Evolutionary conservation across 2,797 vertebrate genomes (phyloP), one percentile per base, ranked within the genome.

Genomic region (Alosa sapidissima): DNA sequence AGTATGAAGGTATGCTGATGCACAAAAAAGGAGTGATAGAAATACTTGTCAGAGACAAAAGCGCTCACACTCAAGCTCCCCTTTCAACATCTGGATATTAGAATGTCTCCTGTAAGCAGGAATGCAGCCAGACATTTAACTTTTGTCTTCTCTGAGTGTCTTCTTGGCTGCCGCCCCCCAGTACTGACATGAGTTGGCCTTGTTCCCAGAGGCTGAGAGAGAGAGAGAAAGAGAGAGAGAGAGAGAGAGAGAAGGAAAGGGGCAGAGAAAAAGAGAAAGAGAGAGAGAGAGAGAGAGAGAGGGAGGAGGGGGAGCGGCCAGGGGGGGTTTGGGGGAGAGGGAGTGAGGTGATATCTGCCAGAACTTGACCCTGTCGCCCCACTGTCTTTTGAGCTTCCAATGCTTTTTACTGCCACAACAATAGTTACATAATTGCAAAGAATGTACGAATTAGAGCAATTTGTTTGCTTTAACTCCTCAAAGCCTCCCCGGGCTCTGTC

Each of bases 321-420:
- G 87, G 83, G 75, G 84, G 55, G 81, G 24, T 24, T 68, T 3
- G 33, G 10, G 65, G 16, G 41, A 78, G 16, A 78, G 19, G 87
- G 82, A 89, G 86, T 82, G 84, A 81, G 68, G 85, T 51, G 84
- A 21, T 85, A 85, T 92, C 89, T 92, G 89, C 89, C 91, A 92
- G 85, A 91, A 90, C 0, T 48, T 91, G 91, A 93, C 85, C 91
- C 86, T 88, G 14, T 82, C 82, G 86, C 85, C 85, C 89, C 89
- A 88, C 78, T 78, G 58, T 83, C 89, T 90, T 91, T 94, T 90
- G 90, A 91, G 89, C 92, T 90, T 91, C 91, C 90, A 84, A 55
- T 85, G 48, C n/a, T 88, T 90, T 92, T 90, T 88, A 88, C 88
- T 89, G 91, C 90, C 85, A 88, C 83, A 87, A 88, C 89, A 92